phyloP scores from a whole-genome alignment of 2,888 invertebrate genomes.

The Tridacna gigas region DNA sequence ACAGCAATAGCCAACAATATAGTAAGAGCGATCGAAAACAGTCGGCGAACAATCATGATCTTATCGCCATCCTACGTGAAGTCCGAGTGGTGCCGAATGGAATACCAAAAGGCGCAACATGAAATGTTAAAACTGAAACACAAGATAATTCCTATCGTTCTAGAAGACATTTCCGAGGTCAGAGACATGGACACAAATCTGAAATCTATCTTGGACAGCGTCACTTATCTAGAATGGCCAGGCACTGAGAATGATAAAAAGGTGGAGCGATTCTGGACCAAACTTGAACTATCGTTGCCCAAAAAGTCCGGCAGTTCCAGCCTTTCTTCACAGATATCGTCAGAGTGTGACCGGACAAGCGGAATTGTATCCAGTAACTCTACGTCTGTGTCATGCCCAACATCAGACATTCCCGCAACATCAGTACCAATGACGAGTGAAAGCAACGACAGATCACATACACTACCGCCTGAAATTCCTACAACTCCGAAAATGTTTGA shows the following conservation, averaged over 20 bases:
- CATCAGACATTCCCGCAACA: not conserved
- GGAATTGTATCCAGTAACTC: not conserved
- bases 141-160: conserved; percentile 75
- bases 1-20: conserved; percentile 78
- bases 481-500: conserved; percentile 5
- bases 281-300: conserved; percentile 69
- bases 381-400: not conserved
- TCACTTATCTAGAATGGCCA: conserved; percentile 76
- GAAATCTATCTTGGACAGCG: conserved; percentile 69
- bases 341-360: conserved; percentile 1
- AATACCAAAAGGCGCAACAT: conserved; percentile 79
- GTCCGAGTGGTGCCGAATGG: conserved; percentile 78
- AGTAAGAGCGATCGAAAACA: conserved; percentile 74
- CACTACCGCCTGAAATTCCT: not conserved
- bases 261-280: conserved; percentile 71
- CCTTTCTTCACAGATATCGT: conserved; percentile 17
- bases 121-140: conserved; percentile 79
- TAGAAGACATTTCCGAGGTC: conserved; percentile 66
- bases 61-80: conserved; percentile 72
- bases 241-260: conserved; percentile 57
- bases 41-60: conserved; percentile 74
- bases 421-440: not conserved
- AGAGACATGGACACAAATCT: conserved; percentile 68
- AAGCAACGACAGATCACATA: not conserved
- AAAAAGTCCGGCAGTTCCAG: conserved; percentile 58